phyloP scores from a whole-genome alignment of 2,797 vertebrate genomes.

The Alauda arvensis region DNA sequence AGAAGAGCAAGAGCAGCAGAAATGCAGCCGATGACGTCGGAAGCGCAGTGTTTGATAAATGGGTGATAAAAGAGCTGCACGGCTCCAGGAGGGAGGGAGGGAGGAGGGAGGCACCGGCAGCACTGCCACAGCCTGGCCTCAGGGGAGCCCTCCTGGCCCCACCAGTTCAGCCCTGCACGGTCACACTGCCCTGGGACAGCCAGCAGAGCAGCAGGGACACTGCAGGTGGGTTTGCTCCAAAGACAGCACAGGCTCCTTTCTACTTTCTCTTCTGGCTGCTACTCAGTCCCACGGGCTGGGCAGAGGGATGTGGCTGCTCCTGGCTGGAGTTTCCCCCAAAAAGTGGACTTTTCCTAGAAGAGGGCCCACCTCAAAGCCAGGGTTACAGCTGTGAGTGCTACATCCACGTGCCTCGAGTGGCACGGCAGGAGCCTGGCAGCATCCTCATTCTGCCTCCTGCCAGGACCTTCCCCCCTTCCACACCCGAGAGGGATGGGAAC shows the following conservation, averaged over 20 bases:
- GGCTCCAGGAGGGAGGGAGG: not conserved
- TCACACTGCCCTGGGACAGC: not conserved
- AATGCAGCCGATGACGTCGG: not conserved
- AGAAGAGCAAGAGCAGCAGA: not conserved
- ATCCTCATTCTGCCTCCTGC: not conserved
- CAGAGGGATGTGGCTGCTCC: not conserved
- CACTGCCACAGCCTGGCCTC: rapidly evolving
- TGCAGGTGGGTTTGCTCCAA: not conserved
- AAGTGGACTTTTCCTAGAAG: not conserved
- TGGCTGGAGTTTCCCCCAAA: rapidly evolving
- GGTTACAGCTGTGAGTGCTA: not conserved
- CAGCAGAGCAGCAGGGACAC: not conserved
- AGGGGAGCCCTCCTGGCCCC: rapidly evolving
- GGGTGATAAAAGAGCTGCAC: rapidly evolving
- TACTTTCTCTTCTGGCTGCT: not conserved
- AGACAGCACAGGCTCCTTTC: not conserved
- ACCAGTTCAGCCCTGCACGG: not conserved
- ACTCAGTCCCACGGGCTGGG: not conserved
- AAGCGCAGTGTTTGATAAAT: rapidly evolving
- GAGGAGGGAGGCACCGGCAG: rapidly evolving
- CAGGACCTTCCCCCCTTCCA: rapidly evolving
- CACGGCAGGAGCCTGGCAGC: not conserved
- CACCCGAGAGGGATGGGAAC: rapidly evolving
- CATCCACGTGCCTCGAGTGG: rapidly evolving
- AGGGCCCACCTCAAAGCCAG: not conserved